Base-by-base conservation (phyloP, 2,797 vertebrate genomes). In the Anguilla obscura region DNA sequence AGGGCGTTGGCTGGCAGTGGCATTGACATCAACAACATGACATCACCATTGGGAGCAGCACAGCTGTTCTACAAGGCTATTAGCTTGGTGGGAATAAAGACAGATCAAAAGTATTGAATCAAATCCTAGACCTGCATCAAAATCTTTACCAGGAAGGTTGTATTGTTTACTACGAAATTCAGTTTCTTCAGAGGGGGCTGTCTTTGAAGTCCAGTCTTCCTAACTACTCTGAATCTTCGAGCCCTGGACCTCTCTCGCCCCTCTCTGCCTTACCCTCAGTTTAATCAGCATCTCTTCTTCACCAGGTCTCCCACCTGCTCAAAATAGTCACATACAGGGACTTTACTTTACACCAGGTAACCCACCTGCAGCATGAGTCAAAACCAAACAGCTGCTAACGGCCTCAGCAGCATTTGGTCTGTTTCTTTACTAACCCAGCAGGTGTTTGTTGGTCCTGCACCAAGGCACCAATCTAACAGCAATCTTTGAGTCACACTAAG, bases 331-430 rank as follows among this genome's bases (percentile, higher is more conserved):
- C 91, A 91, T 95, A 93, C 92, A 93, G 92, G 95, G 95, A 96
- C 90, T 92, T 93, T 93, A 94, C 92, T 94, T 93, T 95, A 91
- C 93, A 93, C 94, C 95, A 96, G 96, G 96, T 96, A 96, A 96
- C 94, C 92, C 4, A 96, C 94, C 92, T 2, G 84, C 63, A 90
- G 92, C 94, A 90, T 94, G 93, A 90, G 90, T 24, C 82, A 88
- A 90, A 45, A 91, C 95, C 94, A 30, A 96, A 91, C 86, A 63
- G 85, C 88, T 85, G 90, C 92, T 92, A 92, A 93, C 36, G 12
- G 33, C 54, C 21, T n/a, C 27, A 18, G 58, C 2, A 30, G 50
- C 16, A 54, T 85, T 27, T 24, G 54, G 33, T 10, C 54, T 27
- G 56, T 40, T 0, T 52, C 27, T 9, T 16, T 76, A 79, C 84